Base-by-base conservation (phyloP, 2,888 invertebrate genomes). In the Lymantria monacha region DNA sequence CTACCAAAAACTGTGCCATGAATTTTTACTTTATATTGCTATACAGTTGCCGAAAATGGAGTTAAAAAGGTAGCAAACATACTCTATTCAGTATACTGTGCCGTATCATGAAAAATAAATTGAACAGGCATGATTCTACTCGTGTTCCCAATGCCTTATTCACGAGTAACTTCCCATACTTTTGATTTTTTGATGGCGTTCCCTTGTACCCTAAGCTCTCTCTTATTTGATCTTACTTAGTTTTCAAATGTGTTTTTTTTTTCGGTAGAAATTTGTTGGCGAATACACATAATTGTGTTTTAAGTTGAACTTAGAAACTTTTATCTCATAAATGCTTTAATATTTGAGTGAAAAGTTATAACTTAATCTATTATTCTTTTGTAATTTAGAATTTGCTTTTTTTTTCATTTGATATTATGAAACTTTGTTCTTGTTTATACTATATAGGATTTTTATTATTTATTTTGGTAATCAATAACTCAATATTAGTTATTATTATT, bases 171-270 rank as follows among this genome's bases (percentile, higher is more conserved):
- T 64, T 69, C 61, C 63, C 57, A 58, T 66, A 61, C 63, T 68
- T 65, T 67, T 68, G 68, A 66, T 71, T 67, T 74, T 74, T 75
- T 75, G 70, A 77, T 76, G 63, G 76, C 67, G 50, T 77, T 76
- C 62, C 57, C 72, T 58, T 74, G 76, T 76, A 66, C 30, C 49
- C 44, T 57, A 54, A 62, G 49, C 51, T 59, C 55, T 65, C 63
- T 55, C 56, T 57, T 67, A 56, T 57, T 60, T 63, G 57, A 54
- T 54, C 51, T 37, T 57, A 51, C 59, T 59, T 57, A 55, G 49
- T 56, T 55, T 22, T 5, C 22, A 44, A 55, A 59, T 57, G 52
- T 59, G 46, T 57, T 51, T 57, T 53, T 22, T 22, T 43, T 14
- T 42, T 38, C 10, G 44, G 36, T 2, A 7, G 14, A 42, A 13